Evolutionary conservation across 1,140 invertebrate species (phyloP), one percentile per base, ranked within the genome.

Genomic region (Stenopsyche tienmushanensis): DNA sequence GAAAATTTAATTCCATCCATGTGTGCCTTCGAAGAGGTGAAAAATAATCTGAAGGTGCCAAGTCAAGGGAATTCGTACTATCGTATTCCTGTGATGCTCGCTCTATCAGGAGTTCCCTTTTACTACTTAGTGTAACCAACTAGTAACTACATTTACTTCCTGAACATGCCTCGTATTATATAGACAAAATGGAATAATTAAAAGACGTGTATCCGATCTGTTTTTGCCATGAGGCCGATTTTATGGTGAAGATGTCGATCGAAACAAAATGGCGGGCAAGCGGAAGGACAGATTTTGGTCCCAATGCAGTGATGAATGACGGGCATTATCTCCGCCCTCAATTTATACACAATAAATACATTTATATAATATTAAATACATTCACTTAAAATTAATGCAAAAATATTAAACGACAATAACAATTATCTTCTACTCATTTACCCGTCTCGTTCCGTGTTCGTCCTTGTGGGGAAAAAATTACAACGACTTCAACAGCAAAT

Each of bases 201-300:
- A n/a, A n/a, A n/a, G n/a, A n/a, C n/a, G n/a, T n/a, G n/a, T n/a
- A n/a, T n/a, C n/a, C n/a, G n/a, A n/a, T n/a, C n/a, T n/a, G n/a
- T n/a, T n/a, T n/a, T n/a, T n/a, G n/a, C n/a, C n/a, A n/a, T n/a
- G n/a, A n/a, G n/a, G n/a, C n/a, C n/a, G n/a, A n/a, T n/a, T n/a
- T n/a, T n/a, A n/a, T n/a, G n/a, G n/a, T 13, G 29, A 34, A 34
- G 29, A n/a, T 13, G 29, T 34, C 29, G 13, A 34, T 34, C 29
- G 44, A 15, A 47, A 47, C 44, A 47, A 47, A 60, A 47, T 47
- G 34, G 50, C 34, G 34, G 26, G 25, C 25, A 47, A 60, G 63
- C 49, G 55, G 59, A 60, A 66, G 68, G 68, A 70, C 68, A 70
- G 64, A 60, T 59, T 65, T 69, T 70, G 68, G 68, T 70, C 68